Conservation (phyloP, 2,113 vertebrate genomes). For the Megalops atlanticus region DNA sequence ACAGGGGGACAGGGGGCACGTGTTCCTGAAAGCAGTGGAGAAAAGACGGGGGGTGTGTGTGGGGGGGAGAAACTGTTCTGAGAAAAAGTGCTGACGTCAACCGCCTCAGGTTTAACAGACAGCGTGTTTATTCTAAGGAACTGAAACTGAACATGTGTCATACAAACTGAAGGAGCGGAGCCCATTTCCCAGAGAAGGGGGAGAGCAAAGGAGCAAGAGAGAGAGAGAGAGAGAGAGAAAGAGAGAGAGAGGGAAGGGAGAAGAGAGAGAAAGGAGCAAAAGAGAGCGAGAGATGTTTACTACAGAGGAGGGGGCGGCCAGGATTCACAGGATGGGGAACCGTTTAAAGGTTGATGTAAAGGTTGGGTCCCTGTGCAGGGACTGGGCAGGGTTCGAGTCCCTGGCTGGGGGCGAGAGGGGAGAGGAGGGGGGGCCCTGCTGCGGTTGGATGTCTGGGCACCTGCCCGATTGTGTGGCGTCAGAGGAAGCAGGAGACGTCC, state of each 20-base stretch:
- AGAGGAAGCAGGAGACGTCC: constrained; percentile 57
- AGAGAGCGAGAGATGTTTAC: constrained; percentile 55
- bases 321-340: constrained; percentile 66
- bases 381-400: constrained; percentile 52
- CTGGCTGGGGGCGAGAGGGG: constrained; percentile 31
- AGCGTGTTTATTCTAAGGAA: constrained; percentile 59
- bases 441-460: constrained; percentile 39
- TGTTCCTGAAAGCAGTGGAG: constrained; percentile 41
- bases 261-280: constrained; percentile 17
- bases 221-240: constrained; percentile 47
- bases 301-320: constrained; percentile 59
- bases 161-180: constrained; percentile 58
- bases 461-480: constrained; percentile 56
- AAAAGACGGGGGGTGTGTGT: constrained; percentile 49
- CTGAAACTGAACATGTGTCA: constrained; percentile 66
- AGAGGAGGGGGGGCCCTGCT: constrained; percentile 48
- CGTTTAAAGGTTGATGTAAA: constrained; percentile 66
- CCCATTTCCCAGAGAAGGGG: constrained; percentile 55
- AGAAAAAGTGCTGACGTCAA: constrained; percentile 64
- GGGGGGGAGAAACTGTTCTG: constrained; percentile 38
- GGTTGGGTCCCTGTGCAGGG: constrained; percentile 59
- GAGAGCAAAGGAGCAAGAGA: neutral
- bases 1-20: constrained; percentile 22
- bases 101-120: constrained; percentile 52
- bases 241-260: constrained; percentile 27